Evolutionary conservation across 2,113 vertebrate species (phyloP).

Genomic region (Pelusios castaneus): DNA sequence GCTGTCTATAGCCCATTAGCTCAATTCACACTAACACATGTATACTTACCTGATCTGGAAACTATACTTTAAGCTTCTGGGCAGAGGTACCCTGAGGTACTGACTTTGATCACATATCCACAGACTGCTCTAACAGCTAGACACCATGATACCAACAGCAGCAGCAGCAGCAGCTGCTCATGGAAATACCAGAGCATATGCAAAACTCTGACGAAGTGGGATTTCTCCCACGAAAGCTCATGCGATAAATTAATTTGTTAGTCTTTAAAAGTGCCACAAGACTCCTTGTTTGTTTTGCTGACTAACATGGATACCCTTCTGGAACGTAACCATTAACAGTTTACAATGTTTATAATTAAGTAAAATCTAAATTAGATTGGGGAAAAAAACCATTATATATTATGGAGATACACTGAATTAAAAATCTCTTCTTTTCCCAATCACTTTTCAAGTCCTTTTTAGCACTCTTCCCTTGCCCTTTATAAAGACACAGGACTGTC

Average conservation of each 20-base stretch:
- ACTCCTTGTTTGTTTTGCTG: too few species aligned
- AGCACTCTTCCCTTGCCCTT: not conserved
- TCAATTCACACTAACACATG: not conserved
- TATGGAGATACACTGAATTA: not conserved
- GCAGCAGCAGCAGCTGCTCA: not conserved
- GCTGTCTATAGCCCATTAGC: not conserved
- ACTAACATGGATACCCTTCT: too few species aligned
- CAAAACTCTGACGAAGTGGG: too few species aligned
- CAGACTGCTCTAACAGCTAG: not conserved
- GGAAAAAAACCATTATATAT: too few species aligned
- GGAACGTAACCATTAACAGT: not conserved
- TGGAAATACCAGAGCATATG: not conserved
- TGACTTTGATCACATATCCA: not conserved
- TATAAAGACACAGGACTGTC: not conserved
- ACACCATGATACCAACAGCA: not conserved
- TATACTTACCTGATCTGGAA: not conserved
- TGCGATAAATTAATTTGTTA: too few species aligned
- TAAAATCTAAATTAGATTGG: not conserved
- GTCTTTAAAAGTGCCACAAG: not conserved
- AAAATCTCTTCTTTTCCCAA: not conserved
- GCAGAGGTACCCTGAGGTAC: not conserved
- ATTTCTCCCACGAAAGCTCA: too few species aligned
- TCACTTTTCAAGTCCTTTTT: not conserved
- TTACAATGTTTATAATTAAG: not conserved
- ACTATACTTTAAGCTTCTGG: not conserved